Percentiles rank a stretch among this genome's conserved stretches.
Evolutionary conservation across 1,140 invertebrate species (phyloP).

Genomic region (Drosophila parvula): DNA sequence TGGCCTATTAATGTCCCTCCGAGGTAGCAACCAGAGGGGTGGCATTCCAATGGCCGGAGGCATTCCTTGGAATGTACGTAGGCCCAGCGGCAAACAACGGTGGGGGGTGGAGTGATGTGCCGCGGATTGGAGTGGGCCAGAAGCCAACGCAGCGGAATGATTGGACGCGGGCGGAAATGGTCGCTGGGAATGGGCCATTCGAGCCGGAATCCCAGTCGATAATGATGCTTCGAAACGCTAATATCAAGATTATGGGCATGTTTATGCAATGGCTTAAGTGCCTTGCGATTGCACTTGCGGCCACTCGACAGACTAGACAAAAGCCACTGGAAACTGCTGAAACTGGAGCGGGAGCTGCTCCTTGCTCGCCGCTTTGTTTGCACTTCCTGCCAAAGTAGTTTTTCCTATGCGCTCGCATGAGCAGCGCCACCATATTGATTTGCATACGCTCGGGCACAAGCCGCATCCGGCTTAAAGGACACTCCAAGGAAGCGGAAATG

Average conservation of each 20-base stretch:
- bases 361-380: conserved; percentile 40
- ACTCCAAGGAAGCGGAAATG: conserved; percentile 29
- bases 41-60: conserved; percentile 1
- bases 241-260: conserved; percentile 69
- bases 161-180: not conserved
- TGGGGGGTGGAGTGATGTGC: not conserved
- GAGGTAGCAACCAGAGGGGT: conserved; percentile 61
- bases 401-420: conserved; percentile 57
- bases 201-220: conserved; percentile 33
- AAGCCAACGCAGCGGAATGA: conserved; percentile 27
- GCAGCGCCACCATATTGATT: conserved; percentile 35
- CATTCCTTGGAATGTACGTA: conserved; percentile 28
- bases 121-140: not conserved
- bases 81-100: conserved; percentile 20
- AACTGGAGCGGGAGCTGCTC: conserved; percentile 7
- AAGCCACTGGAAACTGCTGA: conserved; percentile 21
- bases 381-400: conserved; percentile 52
- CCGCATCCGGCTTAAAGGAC: conserved; percentile 21
- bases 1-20: conserved; percentile 77
- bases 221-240: conserved; percentile 62
- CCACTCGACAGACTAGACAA: conserved; percentile 48
- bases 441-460: conserved; percentile 25
- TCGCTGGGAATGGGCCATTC: conserved; percentile 5
- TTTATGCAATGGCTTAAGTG: conserved; percentile 69
- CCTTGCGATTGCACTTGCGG: conserved; percentile 66